These are phyloP conservation scores for Microctonus brassicae DNA, from an alignment of 2,888 invertebrate genomes.

Conservation along the genomic window DNA sequence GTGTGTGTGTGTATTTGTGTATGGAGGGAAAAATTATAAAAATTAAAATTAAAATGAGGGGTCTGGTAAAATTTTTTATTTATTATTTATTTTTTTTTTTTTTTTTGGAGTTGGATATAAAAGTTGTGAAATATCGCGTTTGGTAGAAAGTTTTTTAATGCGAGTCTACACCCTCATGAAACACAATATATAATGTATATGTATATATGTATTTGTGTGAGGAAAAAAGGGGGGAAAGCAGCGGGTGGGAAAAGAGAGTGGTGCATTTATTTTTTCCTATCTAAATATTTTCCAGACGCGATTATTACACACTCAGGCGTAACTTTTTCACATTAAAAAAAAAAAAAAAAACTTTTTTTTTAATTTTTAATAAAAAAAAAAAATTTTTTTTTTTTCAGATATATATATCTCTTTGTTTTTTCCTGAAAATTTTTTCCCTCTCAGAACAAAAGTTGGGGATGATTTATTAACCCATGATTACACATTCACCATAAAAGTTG, in stretches of 20 bases:
- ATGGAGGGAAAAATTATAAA: neutral
- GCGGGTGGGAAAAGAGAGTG: too few relatives aligned
- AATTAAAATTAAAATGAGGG: neutral
- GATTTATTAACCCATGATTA: too few relatives aligned
- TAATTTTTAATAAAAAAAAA: too few relatives aligned
- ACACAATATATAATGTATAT: conserved; percentile 21
- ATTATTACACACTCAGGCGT: conserved; percentile 45
- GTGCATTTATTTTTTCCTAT: too few relatives aligned
- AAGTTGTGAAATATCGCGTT: conserved; percentile 10
- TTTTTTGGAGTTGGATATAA: neutral
- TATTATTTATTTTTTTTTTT: neutral
- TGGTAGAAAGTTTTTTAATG: conserved; percentile 7
- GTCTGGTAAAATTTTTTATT: neutral
- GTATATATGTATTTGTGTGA: neutral
- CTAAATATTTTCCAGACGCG: conserved; percentile 31
- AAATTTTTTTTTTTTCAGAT: neutral
- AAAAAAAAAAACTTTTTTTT: conserved; percentile 68
- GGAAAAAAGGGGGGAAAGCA: too few relatives aligned
- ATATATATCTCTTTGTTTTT: neutral
- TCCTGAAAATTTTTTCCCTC: neutral
- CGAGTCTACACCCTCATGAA: neutral
- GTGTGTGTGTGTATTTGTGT: too few relatives aligned
- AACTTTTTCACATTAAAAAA: conserved; percentile 69
- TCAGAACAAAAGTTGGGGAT: too few relatives aligned
- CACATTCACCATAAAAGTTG: too few relatives aligned